Base-by-base conservation (phyloP, 2,888 invertebrate genomes). In the Cataglyphis cursor region DNA sequence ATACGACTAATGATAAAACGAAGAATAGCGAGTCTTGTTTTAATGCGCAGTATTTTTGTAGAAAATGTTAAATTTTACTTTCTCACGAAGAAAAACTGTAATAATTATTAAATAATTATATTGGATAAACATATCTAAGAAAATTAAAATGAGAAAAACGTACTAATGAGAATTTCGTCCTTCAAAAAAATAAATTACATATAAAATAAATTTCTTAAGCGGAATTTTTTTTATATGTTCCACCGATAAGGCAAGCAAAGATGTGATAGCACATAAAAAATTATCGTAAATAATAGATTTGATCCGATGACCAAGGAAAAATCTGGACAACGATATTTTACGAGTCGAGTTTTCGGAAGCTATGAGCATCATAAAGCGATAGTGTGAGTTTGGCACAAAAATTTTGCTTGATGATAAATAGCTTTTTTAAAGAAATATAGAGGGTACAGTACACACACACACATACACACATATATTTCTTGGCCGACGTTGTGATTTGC, bases 341-440 rank as follows among this genome's bases (percentile, higher is more conserved):
- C 21, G 59, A 70, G 44, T n/a, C n/a, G 4, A 8, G 1, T 31
- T 18, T 41, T 57, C 41, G 68, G 21, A 66, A 57, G n/a, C 41
- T 68, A 70, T 21, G 57, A 48, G 70, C 9, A n/a, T 35, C 70
- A 51, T 70, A 78, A 78, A 78, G 18, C 24, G 72, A 59, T 15
- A 70, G 78, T 12, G 21, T 21, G 70, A 70, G 38, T 18, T 64
- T 75, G 54, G 68, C 70, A 44, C 76, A 66, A 76, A 59, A 78
- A 70, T 78, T 44, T 78, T 21, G 41, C 2, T 78, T 78, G 68
- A 70, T 44, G 78, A 78, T 59, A 68, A 78, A 78, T 59, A 78
- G 57, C 31, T 59, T 21, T 66, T 59, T 78, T 78, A 68, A 70
- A 78, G 31, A 59, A 44, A 78, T 59, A 48, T 5, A 70, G 38